These are phyloP conservation scores for Grallaria varia DNA, from an alignment of 2,113 vertebrate genomes.

Conservation along the genomic window DNA sequence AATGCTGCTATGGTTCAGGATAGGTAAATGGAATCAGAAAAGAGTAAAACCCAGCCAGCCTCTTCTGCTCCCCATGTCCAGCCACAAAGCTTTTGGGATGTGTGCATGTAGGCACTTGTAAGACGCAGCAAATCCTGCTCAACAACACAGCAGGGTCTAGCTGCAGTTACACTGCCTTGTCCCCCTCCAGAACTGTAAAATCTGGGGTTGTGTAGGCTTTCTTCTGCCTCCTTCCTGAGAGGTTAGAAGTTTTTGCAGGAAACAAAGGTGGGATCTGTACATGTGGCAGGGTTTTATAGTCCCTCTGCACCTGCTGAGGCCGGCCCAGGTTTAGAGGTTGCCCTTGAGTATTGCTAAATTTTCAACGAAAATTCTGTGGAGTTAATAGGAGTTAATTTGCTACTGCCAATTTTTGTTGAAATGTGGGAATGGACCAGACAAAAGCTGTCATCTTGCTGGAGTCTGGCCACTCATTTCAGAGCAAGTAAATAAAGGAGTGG, in stretches of 20 bases:
- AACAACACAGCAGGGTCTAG: not conserved
- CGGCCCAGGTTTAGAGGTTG: not conserved
- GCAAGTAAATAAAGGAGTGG: not conserved
- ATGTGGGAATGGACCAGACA: not conserved
- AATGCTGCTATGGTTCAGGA: not conserved
- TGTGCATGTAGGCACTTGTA: not conserved
- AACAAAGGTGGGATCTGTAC: not conserved
- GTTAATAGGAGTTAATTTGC: not conserved
- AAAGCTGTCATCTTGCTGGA: not conserved
- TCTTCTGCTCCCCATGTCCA: not conserved
- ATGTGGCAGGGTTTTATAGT: not conserved
- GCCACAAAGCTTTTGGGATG: not conserved
- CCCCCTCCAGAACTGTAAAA: constrained; percentile 13
- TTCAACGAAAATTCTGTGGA: not conserved
- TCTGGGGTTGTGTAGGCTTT: not conserved
- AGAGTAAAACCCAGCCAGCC: not conserved
- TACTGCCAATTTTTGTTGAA: not conserved
- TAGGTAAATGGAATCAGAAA: not conserved
- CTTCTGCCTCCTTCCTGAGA: not conserved
- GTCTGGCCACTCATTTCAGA: not conserved
- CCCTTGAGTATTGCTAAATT: not conserved
- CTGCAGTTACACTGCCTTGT: not conserved
- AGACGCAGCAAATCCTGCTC: constrained; percentile 5
- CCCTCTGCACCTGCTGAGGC: not conserved
- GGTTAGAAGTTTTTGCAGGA: not conserved